Evolutionary conservation across 1,140 invertebrate species (phyloP).

Genomic region (Temnothorax curvispinosus): DNA sequence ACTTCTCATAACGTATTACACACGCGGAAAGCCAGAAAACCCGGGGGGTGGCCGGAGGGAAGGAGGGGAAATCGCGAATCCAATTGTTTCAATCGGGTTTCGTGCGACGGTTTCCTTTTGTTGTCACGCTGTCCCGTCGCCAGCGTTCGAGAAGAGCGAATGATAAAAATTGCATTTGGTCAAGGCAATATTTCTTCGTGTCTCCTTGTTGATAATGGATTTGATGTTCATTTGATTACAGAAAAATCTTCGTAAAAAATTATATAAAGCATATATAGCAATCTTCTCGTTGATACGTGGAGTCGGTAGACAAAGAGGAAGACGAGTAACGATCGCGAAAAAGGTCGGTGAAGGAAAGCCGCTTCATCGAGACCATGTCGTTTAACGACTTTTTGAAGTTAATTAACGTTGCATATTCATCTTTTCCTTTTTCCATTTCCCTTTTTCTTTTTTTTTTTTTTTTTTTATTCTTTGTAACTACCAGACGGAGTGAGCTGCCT

Average conservation of each 20-base stretch:
- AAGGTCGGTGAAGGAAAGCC: neutral
- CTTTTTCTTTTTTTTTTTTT: neutral
- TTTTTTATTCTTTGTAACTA: neutral
- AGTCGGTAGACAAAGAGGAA: neutral
- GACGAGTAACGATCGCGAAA: neutral
- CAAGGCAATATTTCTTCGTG: neutral
- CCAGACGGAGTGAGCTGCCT: neutral
- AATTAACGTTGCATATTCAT: conserved; percentile 34
- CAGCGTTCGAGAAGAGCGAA: neutral
- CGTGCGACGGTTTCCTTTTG: conserved; percentile 23
- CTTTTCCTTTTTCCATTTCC: neutral
- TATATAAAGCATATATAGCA: neutral
- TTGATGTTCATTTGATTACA: neutral
- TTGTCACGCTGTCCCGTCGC: neutral
- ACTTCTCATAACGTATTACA: conserved; percentile 21
- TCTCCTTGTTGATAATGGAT: neutral
- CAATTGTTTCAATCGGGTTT: conserved; percentile 19
- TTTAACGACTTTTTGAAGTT: conserved; percentile 49
- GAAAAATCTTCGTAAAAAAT: neutral
- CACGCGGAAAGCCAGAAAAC: neutral
- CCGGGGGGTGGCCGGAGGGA: too few species aligned
- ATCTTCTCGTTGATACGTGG: conserved; percentile 17
- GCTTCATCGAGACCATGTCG: neutral
- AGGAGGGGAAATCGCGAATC: neutral
- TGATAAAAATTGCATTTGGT: neutral